Conservation (phyloP, 2,888 invertebrate genomes). For the Sturmia bella region DNA sequence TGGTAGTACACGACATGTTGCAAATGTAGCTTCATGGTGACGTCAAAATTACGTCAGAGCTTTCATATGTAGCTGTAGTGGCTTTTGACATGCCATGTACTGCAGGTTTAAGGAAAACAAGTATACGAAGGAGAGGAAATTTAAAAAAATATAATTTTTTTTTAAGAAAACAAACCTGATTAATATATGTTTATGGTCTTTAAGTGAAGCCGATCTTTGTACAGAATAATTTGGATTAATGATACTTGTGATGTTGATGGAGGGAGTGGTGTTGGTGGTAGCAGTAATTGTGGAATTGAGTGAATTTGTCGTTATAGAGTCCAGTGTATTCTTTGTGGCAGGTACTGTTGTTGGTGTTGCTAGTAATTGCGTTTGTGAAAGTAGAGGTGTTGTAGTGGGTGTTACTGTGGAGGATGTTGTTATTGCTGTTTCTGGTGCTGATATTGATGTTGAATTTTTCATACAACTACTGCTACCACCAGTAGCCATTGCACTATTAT, state of each 20-base stretch:
- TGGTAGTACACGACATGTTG: too few relatives aligned
- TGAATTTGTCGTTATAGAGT: constrained; percentile 58
- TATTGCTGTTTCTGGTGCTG: constrained; percentile 30
- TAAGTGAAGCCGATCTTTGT: constrained; percentile 85
- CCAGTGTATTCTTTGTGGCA: constrained; percentile 71
- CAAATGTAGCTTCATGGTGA: too few relatives aligned
- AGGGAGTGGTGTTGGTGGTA: constrained; percentile 75
- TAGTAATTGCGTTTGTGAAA: constrained; percentile 71
- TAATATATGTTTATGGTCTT: constrained; percentile 81
- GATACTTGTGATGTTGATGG: constrained; percentile 77
- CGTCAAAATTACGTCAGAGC: too few relatives aligned
- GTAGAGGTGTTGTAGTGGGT: constrained; percentile 60
- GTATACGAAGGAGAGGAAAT: constrained; percentile 25
- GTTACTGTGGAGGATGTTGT: constrained; percentile 19
- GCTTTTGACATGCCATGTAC: too few relatives aligned
- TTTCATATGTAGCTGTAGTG: too few relatives aligned
- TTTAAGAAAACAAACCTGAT: constrained; percentile 81
- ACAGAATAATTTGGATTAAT: constrained; percentile 83
- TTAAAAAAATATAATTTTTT: constrained; percentile 47
- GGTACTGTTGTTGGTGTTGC: constrained; percentile 62
- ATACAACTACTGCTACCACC: constrained; percentile 69
- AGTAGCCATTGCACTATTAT: constrained; percentile 73
- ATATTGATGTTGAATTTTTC: constrained; percentile 37
- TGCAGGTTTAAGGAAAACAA: constrained; percentile 34
- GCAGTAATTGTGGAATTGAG: constrained; percentile 75